A percentile compares a stretch with the other conserved stretches of the same genome.
phyloP scores from a whole-genome alignment of 2,797 vertebrate genomes.

The Prionace glauca region DNA sequence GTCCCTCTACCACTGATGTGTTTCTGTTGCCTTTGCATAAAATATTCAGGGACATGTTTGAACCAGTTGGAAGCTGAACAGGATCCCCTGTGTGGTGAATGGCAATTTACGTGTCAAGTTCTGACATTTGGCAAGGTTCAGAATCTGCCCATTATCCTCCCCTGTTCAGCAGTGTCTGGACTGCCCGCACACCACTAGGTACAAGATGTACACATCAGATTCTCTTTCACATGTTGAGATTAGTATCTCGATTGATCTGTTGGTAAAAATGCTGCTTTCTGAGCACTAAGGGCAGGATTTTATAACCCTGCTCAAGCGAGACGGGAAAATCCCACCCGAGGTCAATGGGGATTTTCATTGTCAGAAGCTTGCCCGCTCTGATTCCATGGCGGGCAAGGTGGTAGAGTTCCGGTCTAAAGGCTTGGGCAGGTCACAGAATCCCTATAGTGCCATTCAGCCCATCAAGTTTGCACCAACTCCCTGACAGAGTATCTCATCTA shows the following conservation, averaged over 20 bases:
- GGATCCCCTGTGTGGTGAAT: conserved; percentile 32
- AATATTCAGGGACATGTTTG: conserved; percentile 34
- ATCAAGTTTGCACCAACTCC: too few species aligned
- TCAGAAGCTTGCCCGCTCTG: too few species aligned
- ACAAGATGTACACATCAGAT: background rate
- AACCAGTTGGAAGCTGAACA: conserved; percentile 23
- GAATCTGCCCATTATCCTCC: conserved; percentile 30
- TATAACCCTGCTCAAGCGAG: too few species aligned
- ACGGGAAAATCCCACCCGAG: too few species aligned
- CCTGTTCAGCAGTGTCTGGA: background rate
- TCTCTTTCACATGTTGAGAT: background rate
- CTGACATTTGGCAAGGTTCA: conserved; percentile 31
- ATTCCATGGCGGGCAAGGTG: too few species aligned
- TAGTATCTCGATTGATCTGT: background rate
- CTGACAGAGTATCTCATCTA: too few species aligned
- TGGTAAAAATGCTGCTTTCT: background rate
- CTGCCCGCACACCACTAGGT: background rate
- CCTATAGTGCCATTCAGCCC: too few species aligned
- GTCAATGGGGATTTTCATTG: too few species aligned
- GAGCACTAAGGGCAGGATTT: background rate
- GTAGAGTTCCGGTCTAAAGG: too few species aligned
- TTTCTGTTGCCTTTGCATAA: conserved; percentile 32
- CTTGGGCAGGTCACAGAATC: too few species aligned
- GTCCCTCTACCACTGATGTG: conserved; percentile 28
- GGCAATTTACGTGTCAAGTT: conserved; percentile 26